These are phyloP conservation scores for Tetramorium simillimum DNA, from an alignment of 1,140 invertebrate genomes.

Conservation along the genomic window DNA sequence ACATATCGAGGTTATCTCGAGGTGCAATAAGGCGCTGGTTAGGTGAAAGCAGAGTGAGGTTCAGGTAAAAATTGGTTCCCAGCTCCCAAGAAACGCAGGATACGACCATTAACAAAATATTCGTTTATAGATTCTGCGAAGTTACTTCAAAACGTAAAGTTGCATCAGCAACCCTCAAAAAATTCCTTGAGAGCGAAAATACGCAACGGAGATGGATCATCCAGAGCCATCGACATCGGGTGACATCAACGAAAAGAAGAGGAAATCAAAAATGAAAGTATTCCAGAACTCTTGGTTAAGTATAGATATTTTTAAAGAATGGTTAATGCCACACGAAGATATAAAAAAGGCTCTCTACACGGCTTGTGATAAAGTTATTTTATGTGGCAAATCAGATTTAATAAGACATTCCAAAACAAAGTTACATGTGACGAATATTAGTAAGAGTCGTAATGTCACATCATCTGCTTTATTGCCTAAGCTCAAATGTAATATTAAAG, in stretches of 20 bases:
- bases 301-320: slow-evolving; percentile 3
- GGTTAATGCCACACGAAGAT: slow-evolving; percentile 2
- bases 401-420: slow-evolving; percentile 4
- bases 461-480: slow-evolving; percentile 5
- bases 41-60: too few relatives aligned
- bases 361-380: slow-evolving; percentile 10
- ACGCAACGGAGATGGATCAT: neutral
- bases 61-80: too few relatives aligned
- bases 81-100: too few relatives aligned
- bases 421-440: slow-evolving; percentile 3
- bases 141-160: too few relatives aligned
- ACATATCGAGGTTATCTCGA: too few relatives aligned
- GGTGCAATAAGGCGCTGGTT: too few relatives aligned
- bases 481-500: neutral
- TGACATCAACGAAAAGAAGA: neutral
- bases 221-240: neutral
- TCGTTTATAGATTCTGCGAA: too few relatives aligned
- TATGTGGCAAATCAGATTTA: slow-evolving; percentile 22
- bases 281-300: slow-evolving; percentile 18
- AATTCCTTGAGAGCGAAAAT: too few relatives aligned
- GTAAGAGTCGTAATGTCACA: neutral
- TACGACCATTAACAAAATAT: too few relatives aligned
- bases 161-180: too few relatives aligned
- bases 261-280: slow-evolving; percentile 4
- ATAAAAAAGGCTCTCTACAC: neutral